Evolutionary conservation across 2,888 invertebrate species (phyloP), one percentile per base, ranked within the genome.

Genomic region (Lycophotia porphyrea): DNA sequence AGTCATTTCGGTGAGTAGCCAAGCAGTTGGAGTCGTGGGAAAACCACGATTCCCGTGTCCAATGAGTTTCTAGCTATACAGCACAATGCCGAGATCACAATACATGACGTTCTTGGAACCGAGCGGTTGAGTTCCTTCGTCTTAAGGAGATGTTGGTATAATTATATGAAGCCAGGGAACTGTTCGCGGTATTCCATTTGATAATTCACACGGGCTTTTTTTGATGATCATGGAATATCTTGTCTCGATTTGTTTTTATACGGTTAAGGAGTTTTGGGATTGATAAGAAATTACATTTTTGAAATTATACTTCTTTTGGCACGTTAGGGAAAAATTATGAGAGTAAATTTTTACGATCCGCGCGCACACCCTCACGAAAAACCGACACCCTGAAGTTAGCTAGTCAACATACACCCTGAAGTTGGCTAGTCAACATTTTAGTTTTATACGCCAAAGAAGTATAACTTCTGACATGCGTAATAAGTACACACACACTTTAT

Each of bases 71-170:
- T 85, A 86, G 88, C 82, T 87, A 89, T 83, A 82, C 72, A 74
- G 80, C 79, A 90, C 90, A 90, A 89, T 88, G 84, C 80, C 63
- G 71, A 87, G 82, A 88, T 84, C 82, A 88, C 78, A 88, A 85
- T 88, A 72, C 76, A 74, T 39, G 72, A 34, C 49, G 42, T 89
- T 90, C 90, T 77, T 15, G 80, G 90, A 90, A 89, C 27, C 58
- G 34, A 18, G 47, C 74, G 60, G 75, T 83, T 80, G 78, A 79
- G 73, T 71, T 79, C 76, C 86, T 86, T 87, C 87, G 81, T 87
- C 89, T 88, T 80, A 84, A 61, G 52, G 78, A 86, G 88, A 88
- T 88, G 78, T 78, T 74, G 71, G 49, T 44, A 65, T 65, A 55
- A 71, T 74, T 72, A 27, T 60, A 49, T 80, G 42, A 73, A 76